Evolutionary conservation across 2,888 invertebrate species (phyloP), one percentile per base, ranked within the genome.

Genomic region (Halictus ligatus): DNA sequence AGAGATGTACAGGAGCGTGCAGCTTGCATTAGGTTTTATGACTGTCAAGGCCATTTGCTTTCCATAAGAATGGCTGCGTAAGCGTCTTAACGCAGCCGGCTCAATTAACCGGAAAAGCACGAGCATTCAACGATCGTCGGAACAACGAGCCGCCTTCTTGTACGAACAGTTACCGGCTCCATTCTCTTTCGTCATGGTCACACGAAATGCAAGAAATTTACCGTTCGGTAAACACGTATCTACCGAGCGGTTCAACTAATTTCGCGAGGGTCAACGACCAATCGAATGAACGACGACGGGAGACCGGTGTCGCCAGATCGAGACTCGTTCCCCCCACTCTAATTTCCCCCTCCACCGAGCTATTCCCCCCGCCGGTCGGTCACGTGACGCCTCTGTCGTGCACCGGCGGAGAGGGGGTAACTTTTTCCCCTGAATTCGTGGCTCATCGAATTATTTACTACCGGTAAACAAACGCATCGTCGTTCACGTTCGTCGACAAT

Each of bases 11-110:
- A 86, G 73, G 69, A 50, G 60, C 77, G 67, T 78, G 71, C 40
- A 78, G 35, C 67, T 81, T 85, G 83, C 76, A 90, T 85, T 81
- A 76, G 79, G 58, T 67, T 87, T 85, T 77, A 88, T 80, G 77
- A 89, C 84, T 85, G 84, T 72, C 86, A 89, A 91, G 88, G 91
- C 80, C 81, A 80, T 64, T 54, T 83, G 76, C 74, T 90, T 89
- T 90, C 84, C 85, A 85, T 86, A 81, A 89, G 85, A 89, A 90
- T 83, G 73, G 67, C 78, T 69, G 58, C 40, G 58, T 35, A 71
- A 76, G 75, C 82, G 79, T 82, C 76, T 67, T 69, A 72, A 72
- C 79, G 35, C 72, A 18, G 80, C 40, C 40, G 12, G 60, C 48
- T 85, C 83, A 80, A 86, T 90, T 89, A 88, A 58, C 58, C 77